Evolutionary conservation across 2,797 vertebrate species (phyloP).

Genomic region (Rhabdophis nuchalis): DNA sequence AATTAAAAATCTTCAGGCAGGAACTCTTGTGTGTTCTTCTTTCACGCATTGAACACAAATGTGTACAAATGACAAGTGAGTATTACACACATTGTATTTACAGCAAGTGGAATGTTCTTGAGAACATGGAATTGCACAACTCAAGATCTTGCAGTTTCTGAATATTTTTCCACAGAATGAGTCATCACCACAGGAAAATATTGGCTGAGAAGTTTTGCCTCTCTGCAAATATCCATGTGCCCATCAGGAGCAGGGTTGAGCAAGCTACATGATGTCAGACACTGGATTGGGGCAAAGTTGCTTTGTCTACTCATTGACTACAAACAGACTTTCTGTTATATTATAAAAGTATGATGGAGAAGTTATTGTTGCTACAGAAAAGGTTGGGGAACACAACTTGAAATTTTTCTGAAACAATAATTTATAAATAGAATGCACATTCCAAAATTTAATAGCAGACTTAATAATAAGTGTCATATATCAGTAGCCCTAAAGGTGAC

Average conservation of each 20-base stretch:
- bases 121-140: not conserved
- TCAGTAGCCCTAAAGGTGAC: not conserved
- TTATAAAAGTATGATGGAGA: not conserved
- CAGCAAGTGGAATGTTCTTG: accelerated
- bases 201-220: not conserved
- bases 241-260: not conserved
- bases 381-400: not conserved
- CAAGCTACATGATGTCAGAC: not conserved
- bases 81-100: not conserved
- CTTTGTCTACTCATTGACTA: not conserved
- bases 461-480: not conserved
- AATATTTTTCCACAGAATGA: not conserved
- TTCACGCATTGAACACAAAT: not conserved
- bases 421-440: not conserved
- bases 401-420: not conserved
- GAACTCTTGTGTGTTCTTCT: not conserved
- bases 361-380: not conserved
- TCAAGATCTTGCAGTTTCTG: not conserved
- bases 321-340: not conserved
- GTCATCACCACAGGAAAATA: not conserved
- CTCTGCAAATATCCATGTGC: not conserved
- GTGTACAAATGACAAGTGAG: not conserved
- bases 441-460: not conserved
- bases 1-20: not conserved
- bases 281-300: not conserved